These are phyloP conservation scores for Eueides isabella DNA, from an alignment of 1,140 invertebrate genomes.

Conservation along the genomic window DNA sequence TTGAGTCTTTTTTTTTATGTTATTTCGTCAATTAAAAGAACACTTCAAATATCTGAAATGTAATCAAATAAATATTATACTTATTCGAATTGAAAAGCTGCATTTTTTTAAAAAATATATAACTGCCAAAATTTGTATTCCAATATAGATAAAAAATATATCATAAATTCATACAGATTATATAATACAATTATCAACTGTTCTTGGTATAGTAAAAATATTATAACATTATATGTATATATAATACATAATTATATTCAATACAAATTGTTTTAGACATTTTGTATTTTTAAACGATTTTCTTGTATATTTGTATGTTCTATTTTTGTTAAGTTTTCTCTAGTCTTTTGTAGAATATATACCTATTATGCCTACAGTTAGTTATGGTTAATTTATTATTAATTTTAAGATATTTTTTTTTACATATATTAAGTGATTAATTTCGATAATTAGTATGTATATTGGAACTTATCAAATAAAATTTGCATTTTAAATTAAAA, in stretches of 20 bases:
- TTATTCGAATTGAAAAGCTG: background rate
- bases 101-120: background rate
- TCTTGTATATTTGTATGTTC: background rate
- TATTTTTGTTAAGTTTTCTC: background rate
- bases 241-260: too few species aligned
- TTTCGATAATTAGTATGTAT: too few species aligned
- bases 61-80: background rate
- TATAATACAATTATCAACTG: background rate
- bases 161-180: background rate
- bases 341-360: conserved; percentile 3
- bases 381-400: background rate
- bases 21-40: background rate
- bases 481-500: too few species aligned
- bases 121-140: background rate
- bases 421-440: too few species aligned
- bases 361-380: too few species aligned
- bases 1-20: background rate
- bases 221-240: too few species aligned
- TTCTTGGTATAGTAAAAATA: too few species aligned
- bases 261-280: background rate
- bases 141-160: background rate
- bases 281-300: background rate
- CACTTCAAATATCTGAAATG: background rate
- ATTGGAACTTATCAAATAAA: too few species aligned
- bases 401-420: too few species aligned